Conservation (phyloP, 2,888 invertebrate genomes). For the Agonopterix alstromeriana region DNA sequence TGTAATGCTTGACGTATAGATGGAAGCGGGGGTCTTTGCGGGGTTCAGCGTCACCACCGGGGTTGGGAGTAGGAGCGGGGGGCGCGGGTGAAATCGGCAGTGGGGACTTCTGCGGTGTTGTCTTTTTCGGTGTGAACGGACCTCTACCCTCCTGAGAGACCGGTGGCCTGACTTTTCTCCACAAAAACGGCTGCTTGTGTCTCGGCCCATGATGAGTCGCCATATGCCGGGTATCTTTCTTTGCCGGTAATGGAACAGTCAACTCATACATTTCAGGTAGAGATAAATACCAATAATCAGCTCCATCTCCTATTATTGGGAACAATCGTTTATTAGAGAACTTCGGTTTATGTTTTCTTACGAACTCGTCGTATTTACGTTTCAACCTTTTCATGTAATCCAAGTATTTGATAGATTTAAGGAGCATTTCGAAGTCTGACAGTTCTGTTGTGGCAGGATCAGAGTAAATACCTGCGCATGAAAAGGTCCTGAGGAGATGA, state of each 20-base stretch:
- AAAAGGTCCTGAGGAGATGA: conserved; percentile 56
- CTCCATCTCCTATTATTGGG: conserved; percentile 63
- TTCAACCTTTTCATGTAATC: conserved; percentile 62
- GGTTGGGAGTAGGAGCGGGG: conserved; percentile 35
- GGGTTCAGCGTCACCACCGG: conserved; percentile 18
- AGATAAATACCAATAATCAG: conserved; percentile 70
- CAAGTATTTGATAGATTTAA: conserved; percentile 59
- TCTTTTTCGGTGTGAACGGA: conserved; percentile 34
- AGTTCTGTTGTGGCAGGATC: conserved; percentile 43
- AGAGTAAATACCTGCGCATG: conserved; percentile 57
- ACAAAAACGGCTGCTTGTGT: conserved; percentile 60
- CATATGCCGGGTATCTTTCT: conserved; percentile 33
- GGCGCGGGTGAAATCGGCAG: conserved; percentile 20
- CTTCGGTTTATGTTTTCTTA: conserved; percentile 55
- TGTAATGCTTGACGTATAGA: conserved; percentile 58
- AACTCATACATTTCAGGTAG: conserved; percentile 67
- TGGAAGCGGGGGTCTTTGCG: conserved; percentile 56
- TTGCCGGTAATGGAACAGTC: conserved; percentile 30
- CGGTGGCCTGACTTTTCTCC: conserved; percentile 43
- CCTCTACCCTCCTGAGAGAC: conserved; percentile 35
- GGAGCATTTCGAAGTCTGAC: conserved; percentile 58
- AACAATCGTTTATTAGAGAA: conserved; percentile 63
- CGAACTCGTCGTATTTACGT: conserved; percentile 61
- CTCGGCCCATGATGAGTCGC: conserved; percentile 45
- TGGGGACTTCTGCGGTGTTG: not conserved